A percentile compares a stretch with the other conserved stretches of the same genome.
phyloP scores from a whole-genome alignment of 2,113 vertebrate species.

The Riparia riparia region DNA sequence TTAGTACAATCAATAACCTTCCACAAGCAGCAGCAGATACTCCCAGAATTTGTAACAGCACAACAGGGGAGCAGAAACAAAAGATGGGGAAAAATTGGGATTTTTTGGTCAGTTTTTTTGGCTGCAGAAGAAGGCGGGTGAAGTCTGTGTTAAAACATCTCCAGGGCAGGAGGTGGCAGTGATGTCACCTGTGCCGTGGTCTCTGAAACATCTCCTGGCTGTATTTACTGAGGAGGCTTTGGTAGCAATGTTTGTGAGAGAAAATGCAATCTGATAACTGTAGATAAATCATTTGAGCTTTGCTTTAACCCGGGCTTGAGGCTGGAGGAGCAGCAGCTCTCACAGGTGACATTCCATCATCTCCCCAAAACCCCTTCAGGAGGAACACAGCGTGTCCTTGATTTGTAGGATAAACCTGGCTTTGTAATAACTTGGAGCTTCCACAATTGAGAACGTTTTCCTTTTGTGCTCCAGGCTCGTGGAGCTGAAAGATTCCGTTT shows the following conservation, averaged over 20 bases:
- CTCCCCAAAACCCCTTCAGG: not conserved
- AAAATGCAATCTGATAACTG: rapidly evolving
- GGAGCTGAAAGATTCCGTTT: slow-evolving; percentile 83
- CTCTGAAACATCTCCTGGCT: not conserved
- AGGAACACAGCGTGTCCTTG: not conserved
- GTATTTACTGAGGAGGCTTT: not conserved
- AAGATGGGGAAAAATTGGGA: not conserved
- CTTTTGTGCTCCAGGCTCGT: slow-evolving; percentile 79
- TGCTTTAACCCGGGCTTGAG: not conserved
- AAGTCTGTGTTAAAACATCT: not conserved
- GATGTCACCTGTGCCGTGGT: not conserved
- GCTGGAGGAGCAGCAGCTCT: not conserved
- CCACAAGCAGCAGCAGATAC: not conserved
- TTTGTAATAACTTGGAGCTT: not conserved
- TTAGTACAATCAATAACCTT: not conserved
- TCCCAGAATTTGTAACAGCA: not conserved
- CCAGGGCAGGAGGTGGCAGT: not conserved
- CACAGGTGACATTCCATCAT: not conserved
- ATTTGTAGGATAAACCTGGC: not conserved
- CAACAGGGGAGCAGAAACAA: not conserved
- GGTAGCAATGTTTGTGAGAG: not conserved
- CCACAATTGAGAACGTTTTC: not conserved
- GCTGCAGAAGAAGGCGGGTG: not conserved
- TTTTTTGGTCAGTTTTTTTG: not conserved
- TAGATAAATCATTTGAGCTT: not conserved